Base-by-base conservation (phyloP, 2,113 vertebrate species). In the Callipepla californica region DNA sequence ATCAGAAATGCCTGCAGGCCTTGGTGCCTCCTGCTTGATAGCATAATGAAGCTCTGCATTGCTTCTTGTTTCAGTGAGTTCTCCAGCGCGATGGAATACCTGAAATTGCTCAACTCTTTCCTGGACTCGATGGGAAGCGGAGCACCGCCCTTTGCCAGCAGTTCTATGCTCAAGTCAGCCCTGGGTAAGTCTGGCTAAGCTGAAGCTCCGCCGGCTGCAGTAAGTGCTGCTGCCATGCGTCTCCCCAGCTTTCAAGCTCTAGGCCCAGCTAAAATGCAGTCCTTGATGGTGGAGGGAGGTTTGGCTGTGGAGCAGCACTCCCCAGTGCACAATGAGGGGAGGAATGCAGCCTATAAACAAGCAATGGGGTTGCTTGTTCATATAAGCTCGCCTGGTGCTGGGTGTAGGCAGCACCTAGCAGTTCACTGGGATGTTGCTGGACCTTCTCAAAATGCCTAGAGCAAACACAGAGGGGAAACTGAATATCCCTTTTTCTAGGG, bases 101-200 rank as follows among this genome's bases (percentile, higher is more conserved):
- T 99, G 92, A 98, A 98, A 79, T 92, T 99, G 94, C 96, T 99
- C 92, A 99, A 98, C 90, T 98, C 97, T 77, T 99, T 99, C 65
- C 98, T 99, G 76, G 99, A 99, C 87, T 98, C 98, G 0, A 97
- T 98, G 95, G 97, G 98, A 65, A 96, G 97, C 15, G 95, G 97
- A 88, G 85, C 93, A 13, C 92, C 97, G 0, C 97, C 97, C 26
- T 98, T 98, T 79, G 96, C 97, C 85, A 97, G 94, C 86, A 96
- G 7, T 78, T 97, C 97, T 5, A 95, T 97, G n/a, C 96, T 98
- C 83, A 97, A 97, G 87, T 98, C 97, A 0, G 94, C 97, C 47
- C 85, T 97, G 11, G 98, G 98, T 98, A 93, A 97, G 97, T 90
- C 32, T 13, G 9, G 12, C 25, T 38, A 62, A 91, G 38, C 30